A percentile compares a stretch with the other conserved stretches of the same genome.
phyloP scores from a whole-genome alignment of 1,140 invertebrate genomes.

The Heliothis subflexa region DNA sequence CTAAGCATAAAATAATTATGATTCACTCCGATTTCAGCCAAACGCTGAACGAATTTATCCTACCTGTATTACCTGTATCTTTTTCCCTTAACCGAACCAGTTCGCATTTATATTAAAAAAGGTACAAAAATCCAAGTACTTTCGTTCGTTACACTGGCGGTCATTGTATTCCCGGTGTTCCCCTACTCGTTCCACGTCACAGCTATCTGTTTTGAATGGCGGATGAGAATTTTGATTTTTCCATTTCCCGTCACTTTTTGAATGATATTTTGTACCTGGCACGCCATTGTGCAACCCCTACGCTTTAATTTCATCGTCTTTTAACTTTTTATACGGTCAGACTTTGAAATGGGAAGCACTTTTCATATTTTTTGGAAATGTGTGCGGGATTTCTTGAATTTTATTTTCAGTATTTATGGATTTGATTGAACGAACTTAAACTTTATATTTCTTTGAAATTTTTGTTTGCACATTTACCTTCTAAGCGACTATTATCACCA shows the following conservation, averaged over 20 bases:
- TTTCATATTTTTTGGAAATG: background rate
- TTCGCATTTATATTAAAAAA: too few relatives aligned
- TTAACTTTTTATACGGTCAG: constrained; percentile 41
- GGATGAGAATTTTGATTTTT: constrained; percentile 75
- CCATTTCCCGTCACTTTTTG: constrained; percentile 72
- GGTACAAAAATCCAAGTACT: background rate
- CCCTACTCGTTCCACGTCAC: constrained; percentile 41
- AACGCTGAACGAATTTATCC: too few relatives aligned
- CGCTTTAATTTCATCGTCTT: constrained; percentile 73
- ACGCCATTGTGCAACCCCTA: constrained; percentile 67
- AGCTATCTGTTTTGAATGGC: constrained; percentile 69
- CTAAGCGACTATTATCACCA: too few relatives aligned
- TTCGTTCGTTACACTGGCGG: constrained; percentile 37
- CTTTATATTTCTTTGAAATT: too few relatives aligned
- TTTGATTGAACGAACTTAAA: background rate
- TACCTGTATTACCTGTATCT: too few relatives aligned
- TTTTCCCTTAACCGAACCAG: too few relatives aligned
- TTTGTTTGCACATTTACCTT: too few relatives aligned
- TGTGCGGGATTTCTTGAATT: background rate
- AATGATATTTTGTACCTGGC: constrained; percentile 62
- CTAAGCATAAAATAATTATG: too few relatives aligned
- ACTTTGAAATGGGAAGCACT: background rate
- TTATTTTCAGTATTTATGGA: background rate
- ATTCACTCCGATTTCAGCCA: too few relatives aligned
- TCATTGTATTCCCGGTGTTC: constrained; percentile 46